A percentile compares a stretch with the other conserved stretches of the same genome.
Conservation (phyloP, 2,797 vertebrate species). For the Neomorphus geoffroyi region DNA sequence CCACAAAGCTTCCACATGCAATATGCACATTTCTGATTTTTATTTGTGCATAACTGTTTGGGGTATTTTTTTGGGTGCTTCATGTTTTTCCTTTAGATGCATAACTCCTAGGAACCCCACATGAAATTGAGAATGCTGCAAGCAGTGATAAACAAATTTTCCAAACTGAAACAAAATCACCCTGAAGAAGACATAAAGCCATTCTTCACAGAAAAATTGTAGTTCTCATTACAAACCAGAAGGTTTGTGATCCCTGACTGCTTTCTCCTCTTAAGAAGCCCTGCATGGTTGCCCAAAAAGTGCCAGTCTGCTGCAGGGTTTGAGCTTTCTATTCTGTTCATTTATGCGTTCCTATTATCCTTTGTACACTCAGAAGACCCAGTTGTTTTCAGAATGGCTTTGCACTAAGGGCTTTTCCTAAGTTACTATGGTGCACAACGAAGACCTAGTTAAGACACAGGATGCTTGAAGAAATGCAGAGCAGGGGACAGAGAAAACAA, state of each 20-base stretch:
- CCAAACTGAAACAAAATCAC: neutral
- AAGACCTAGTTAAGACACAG: neutral
- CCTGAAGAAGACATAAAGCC: neutral
- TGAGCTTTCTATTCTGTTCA: neutral
- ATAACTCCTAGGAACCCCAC: neutral
- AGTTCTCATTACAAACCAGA: neutral
- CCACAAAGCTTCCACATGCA: neutral
- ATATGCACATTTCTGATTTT: neutral
- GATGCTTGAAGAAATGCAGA: neutral
- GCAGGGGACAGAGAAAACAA: neutral
- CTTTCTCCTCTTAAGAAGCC: neutral
- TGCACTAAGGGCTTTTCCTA: neutral
- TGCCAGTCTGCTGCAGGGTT: neutral
- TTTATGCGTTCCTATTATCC: neutral
- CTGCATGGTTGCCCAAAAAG: neutral
- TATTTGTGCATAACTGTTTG: neutral
- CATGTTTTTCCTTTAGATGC: neutral
- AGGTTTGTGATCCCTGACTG: neutral
- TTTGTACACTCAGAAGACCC: neutral
- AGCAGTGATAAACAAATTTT: neutral
- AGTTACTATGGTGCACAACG: neutral
- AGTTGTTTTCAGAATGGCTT: neutral
- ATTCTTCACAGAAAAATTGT: neutral
- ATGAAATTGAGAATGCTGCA: neutral
- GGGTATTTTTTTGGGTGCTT: neutral